Conservation (phyloP, 23 tunicate species). For the Clavelina lepadiformis region DNA sequence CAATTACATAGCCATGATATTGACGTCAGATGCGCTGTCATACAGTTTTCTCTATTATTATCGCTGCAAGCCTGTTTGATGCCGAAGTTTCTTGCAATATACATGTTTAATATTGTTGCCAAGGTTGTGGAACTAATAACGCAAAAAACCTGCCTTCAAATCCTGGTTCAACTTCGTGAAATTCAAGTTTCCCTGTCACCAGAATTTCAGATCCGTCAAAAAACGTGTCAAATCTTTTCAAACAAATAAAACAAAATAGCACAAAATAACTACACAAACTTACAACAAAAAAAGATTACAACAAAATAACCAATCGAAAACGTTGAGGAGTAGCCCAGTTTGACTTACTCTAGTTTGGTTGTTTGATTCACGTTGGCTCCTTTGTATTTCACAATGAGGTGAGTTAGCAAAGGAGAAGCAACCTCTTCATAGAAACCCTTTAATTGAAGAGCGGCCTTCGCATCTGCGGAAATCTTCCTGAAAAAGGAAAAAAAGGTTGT, state of each 20-base stretch:
- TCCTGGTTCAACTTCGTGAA: no score
- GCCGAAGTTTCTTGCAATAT: no score
- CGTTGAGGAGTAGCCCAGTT: not conserved
- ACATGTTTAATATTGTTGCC: no score
- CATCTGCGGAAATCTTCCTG: conserved; percentile 37
- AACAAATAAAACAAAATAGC: not conserved
- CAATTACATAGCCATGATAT: no score
- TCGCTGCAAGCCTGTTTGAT: no score
- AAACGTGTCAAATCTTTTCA: conserved; percentile 32
- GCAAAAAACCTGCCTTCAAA: no score
- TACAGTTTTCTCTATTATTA: no score
- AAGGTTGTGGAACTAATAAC: no score
- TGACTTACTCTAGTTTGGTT: not conserved
- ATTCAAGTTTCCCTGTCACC: conserved; percentile 47
- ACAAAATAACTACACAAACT: not conserved
- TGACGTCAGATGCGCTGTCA: no score
- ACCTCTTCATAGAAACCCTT: conserved; percentile 69
- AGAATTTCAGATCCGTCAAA: conserved; percentile 72
- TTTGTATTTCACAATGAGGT: conserved; percentile 38
- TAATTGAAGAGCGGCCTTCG: conserved; percentile 64
- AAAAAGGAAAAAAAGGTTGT: not conserved
- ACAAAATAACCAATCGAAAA: not conserved
- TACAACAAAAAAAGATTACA: no score
- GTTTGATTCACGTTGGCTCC: conserved; percentile 11
- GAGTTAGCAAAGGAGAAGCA: conserved; percentile 64